These are phyloP conservation scores for Phoenoteleia sp. DNA, from an alignment of 2,888 invertebrate species.

Conservation along the genomic window DNA sequence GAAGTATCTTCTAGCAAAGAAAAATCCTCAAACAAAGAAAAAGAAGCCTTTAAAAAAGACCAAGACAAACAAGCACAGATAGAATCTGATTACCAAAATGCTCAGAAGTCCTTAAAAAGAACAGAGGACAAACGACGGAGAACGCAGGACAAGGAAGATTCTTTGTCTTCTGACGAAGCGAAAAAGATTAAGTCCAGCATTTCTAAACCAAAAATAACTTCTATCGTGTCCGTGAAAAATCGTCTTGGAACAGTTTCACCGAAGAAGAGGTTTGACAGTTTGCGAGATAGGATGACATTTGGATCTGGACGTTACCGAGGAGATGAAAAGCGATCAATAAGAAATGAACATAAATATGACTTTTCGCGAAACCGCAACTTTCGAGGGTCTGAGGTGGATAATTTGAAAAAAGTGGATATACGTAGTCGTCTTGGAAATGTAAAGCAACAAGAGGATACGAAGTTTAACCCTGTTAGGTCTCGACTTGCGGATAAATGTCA, in stretches of 20 bases:
- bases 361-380: conserved; percentile 60
- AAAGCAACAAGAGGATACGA: conserved; percentile 9
- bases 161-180: conserved; percentile 35
- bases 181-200: conserved; percentile 81
- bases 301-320: conserved; percentile 65
- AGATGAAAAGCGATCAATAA: conserved; percentile 65
- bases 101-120: conserved; percentile 72
- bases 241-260: conserved; percentile 79
- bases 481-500: conserved; percentile 38
- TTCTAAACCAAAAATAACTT: conserved; percentile 83
- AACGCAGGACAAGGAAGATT: conserved; percentile 78
- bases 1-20: conserved; percentile 59
- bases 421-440: conserved; percentile 56
- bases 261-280: conserved; percentile 79
- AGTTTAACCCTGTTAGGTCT: conserved; percentile 6
- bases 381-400: conserved; percentile 63
- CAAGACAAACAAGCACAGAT: background rate
- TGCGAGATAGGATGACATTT: conserved; percentile 70
- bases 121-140: conserved; percentile 77
- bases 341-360: conserved; percentile 72
- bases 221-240: conserved; percentile 84
- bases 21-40: conserved; percentile 78
- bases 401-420: conserved; percentile 56
- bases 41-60: conserved; percentile 72
- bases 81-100: background rate